These are phyloP conservation scores for Spheniscus humboldti DNA, from an alignment of 2,797 vertebrate genomes.

Conservation along the genomic window DNA sequence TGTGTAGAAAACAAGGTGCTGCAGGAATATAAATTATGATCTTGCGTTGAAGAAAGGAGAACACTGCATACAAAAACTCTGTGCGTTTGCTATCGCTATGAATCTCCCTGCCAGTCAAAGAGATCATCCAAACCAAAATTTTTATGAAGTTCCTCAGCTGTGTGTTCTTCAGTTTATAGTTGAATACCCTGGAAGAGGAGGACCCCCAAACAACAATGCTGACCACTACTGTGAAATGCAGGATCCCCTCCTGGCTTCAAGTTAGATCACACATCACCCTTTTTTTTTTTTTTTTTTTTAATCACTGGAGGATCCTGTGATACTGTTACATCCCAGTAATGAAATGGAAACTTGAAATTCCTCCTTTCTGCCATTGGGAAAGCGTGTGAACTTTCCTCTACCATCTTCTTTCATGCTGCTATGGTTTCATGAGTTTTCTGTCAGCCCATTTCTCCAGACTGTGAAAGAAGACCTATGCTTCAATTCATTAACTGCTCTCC, in stretches of 20 bases:
- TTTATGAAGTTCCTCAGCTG: not conserved
- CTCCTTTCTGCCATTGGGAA: not conserved
- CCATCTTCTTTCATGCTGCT: not conserved
- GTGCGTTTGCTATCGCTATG: not conserved
- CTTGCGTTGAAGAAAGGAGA: not conserved
- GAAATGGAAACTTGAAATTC: not conserved
- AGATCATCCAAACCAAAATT: not conserved
- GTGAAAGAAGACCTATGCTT: not conserved
- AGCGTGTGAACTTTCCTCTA: not conserved
- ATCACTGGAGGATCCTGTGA: not conserved
- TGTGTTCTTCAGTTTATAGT: not conserved
- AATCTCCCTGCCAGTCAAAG: not conserved
- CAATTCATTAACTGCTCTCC: not conserved
- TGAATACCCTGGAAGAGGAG: not conserved
- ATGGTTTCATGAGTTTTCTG: not conserved
- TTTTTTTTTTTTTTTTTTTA: not conserved
- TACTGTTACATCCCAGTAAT: not conserved
- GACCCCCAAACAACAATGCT: not conserved
- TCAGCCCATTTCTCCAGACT: not conserved
- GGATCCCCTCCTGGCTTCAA: not conserved
- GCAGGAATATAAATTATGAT: not conserved
- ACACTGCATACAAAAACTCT: not conserved
- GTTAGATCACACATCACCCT: not conserved
- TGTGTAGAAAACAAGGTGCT: not conserved
- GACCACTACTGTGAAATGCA: not conserved